Base-by-base conservation (phyloP, 2,797 vertebrate species). In the Coendou prehensilis region DNA sequence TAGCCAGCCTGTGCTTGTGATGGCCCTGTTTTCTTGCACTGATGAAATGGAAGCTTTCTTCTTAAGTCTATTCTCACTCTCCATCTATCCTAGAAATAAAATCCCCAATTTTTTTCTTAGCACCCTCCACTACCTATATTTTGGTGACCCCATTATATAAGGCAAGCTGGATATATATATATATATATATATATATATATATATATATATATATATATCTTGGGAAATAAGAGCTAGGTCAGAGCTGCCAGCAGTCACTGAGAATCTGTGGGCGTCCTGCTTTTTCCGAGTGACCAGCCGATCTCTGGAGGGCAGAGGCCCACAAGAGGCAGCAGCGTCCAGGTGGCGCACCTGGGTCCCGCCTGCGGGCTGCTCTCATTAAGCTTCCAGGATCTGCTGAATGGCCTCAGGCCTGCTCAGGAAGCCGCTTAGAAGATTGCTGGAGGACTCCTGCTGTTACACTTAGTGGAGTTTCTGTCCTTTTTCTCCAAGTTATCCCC, bases 391-490 rank as follows among this genome's bases (percentile, higher is more conserved):
- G 82, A 81, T 79, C 93, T 47, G 33, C 95, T 93, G 73, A 86
- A 52, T 88, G 96, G 85, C 96, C 89, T 30, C 47, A 93, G 94
- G 78, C 98, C 97, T 97, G 87, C 59, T 95, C 94, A 92, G 91
- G 95, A 93, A 93, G 95, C 69, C 61, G 85, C 97, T 97, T 86
- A 89, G 97, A 97, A 97, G 97, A 97, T 92, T 96, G 96, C 96
- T 96, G 54, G 93, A 59, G 94, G 83, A 97, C 96, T 96, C 95
- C 93, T 91, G 96, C 97, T 98, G 93, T 97, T 98, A 95, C 78
- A 47, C 97, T 97, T 89, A 97, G 96, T 91, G 88, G 91, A 98
- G 95, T 93, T 95, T 85, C 88, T 97, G 96, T 87, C 93, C 96
- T 95, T 97, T 97, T 96, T 81, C 92, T 73, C 91, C 63, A 91